Percentiles rank a stretch among this genome's conserved stretches.
Conservation (phyloP, 53 echinoderm and acorn worm genomes). For the Antedon mediterranea region DNA sequence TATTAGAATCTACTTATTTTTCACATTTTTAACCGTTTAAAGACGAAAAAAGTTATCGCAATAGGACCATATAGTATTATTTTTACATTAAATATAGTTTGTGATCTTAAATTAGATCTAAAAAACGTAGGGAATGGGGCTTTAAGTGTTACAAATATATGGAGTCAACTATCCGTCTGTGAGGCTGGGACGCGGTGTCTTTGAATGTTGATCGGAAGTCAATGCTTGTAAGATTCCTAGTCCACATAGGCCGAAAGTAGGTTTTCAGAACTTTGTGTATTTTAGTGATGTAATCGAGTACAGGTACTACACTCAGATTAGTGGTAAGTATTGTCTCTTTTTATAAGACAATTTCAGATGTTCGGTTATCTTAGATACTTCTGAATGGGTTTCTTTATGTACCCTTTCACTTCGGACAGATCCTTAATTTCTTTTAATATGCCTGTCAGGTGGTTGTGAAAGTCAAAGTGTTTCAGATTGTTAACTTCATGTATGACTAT, state of each 20-base stretch:
- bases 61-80: too few relatives aligned
- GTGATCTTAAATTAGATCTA: too few relatives aligned
- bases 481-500: not conserved
- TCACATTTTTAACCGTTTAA: too few relatives aligned
- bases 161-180: too few relatives aligned
- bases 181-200: too few relatives aligned
- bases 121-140: too few relatives aligned
- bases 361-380: not conserved
- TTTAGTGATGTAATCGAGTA: not conserved
- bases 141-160: too few relatives aligned
- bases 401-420: not conserved
- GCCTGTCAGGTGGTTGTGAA: not conserved
- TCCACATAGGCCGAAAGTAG: not conserved
- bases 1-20: too few relatives aligned
- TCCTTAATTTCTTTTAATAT: not conserved
- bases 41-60: too few relatives aligned
- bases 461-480: not conserved
- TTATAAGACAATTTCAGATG: not conserved
- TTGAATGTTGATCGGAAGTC: too few relatives aligned
- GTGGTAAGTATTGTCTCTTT: not conserved
- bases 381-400: not conserved
- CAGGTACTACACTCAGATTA: not conserved
- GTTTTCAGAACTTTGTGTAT: not conserved
- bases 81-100: too few relatives aligned
- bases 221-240: too few relatives aligned